Evolutionary conservation across 2,113 vertebrate genomes (phyloP), one percentile per base, ranked within the genome.

Genomic region (Ptilorrhoa leucosticta): DNA sequence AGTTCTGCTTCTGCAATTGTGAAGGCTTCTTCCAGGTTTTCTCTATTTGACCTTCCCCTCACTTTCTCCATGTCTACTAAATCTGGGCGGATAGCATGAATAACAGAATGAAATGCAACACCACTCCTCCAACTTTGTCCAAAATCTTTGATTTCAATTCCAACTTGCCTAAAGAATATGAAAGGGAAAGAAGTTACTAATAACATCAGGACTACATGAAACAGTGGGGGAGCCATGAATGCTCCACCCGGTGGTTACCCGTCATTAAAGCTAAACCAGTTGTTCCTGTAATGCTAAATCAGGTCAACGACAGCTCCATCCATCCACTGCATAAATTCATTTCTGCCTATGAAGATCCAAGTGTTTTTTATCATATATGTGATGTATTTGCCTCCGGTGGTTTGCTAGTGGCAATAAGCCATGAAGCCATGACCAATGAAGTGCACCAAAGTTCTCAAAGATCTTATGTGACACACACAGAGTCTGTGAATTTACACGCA

Each of bases 1-100:
- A 99, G 96, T 66, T 99, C 98, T 21, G 83, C 98, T 96, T 99
- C 99, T 13, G 99, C 99, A 15, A 99, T 93, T 27, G 96, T 92
- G 96, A 99, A 99, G 13, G 99, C 99, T 63, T 99, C 98, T 90
- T 99, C 98, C 89, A 99, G 97, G 92, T 99, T 99, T 95, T 99
- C 98, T 58, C 97, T 97, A 83, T 99, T 99, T 30, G 98, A 94
- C 85, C 98, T 98, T 73, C 95, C 97, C 95, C 96, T 98, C 37
- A 99, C 97, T 53, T 86, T 98, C 33, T 99, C 98, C 97, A 99
- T 98, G 96, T 99, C 98, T 44, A 99, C 99, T 39, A 99, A 97
- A 85, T 99, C 98, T 10, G 99, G 99, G 15, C 98, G 98, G 81
- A 99, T 99, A 27, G 99, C 98, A 50, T 99, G 98, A 97, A 99